phyloP scores from a whole-genome alignment of 2,797 vertebrate species.

The Falco novaeseelandiae region DNA sequence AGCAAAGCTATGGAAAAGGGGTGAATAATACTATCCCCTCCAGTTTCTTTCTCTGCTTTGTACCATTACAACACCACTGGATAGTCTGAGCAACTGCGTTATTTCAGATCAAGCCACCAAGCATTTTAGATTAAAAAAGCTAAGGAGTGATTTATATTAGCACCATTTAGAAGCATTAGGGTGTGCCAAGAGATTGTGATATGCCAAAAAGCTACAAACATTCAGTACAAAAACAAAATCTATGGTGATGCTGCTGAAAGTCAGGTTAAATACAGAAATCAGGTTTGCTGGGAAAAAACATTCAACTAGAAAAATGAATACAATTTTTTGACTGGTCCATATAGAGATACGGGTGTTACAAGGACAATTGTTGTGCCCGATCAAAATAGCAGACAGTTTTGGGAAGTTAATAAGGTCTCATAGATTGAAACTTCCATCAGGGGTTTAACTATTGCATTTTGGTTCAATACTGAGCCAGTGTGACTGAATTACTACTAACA shows the following conservation, averaged over 20 bases:
- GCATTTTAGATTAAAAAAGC: not conserved
- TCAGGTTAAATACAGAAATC: conserved; percentile 6
- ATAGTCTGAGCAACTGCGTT: not conserved
- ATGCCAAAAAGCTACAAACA: conserved; percentile 10
- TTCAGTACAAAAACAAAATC: not conserved
- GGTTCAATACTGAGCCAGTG: not conserved
- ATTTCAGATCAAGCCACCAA: not conserved
- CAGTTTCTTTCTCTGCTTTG: not conserved
- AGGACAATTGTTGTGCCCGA: not conserved
- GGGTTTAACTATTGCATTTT: not conserved
- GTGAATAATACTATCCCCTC: not conserved
- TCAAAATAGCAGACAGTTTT: not conserved
- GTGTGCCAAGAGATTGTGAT: conserved; percentile 1
- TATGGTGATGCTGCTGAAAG: not conserved
- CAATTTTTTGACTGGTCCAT: not conserved
- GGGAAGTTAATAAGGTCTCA: not conserved
- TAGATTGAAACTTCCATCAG: not conserved
- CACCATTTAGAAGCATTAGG: not conserved
- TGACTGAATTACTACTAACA: not conserved
- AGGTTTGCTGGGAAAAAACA: not conserved
- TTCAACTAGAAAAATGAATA: not conserved
- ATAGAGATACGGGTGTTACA: not conserved
- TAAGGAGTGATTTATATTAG: conserved; percentile 9
- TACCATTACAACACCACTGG: not conserved
- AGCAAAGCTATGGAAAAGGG: not conserved